Evolutionary conservation across 2,888 invertebrate species (phyloP).

Genomic region (Argyra leucocephala): DNA sequence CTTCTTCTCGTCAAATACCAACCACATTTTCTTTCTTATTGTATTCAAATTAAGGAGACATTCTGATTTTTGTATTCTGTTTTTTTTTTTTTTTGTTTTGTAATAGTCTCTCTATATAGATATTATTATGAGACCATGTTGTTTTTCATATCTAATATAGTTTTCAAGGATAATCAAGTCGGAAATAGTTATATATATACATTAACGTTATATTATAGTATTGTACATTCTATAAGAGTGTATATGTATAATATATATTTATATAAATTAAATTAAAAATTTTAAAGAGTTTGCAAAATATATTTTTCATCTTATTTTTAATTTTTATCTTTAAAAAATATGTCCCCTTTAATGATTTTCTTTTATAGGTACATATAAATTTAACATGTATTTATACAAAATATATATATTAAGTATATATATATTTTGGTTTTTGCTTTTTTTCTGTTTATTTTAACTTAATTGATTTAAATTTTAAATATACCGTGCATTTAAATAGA

Average conservation of each 20-base stretch:
- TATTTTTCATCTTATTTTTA: background rate
- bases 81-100: too few relatives aligned
- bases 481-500: background rate
- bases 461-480: constrained; percentile 3
- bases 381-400: too few relatives aligned
- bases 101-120: too few relatives aligned
- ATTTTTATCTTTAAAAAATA: background rate
- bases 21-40: background rate
- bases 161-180: background rate
- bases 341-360: background rate
- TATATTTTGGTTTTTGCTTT: background rate
- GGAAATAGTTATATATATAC: too few relatives aligned
- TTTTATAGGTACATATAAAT: too few relatives aligned
- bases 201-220: too few relatives aligned
- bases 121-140: too few relatives aligned
- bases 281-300: constrained; percentile 1
- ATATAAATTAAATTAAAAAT: background rate
- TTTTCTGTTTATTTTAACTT: background rate
- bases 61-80: background rate
- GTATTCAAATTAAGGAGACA: background rate
- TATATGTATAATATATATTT: background rate
- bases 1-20: too few relatives aligned
- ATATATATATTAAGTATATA: too few relatives aligned
- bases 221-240: too few relatives aligned
- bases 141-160: too few relatives aligned